These are phyloP conservation scores for Nephila pilipes DNA, from an alignment of 1,140 invertebrate genomes.

Conservation along the genomic window DNA sequence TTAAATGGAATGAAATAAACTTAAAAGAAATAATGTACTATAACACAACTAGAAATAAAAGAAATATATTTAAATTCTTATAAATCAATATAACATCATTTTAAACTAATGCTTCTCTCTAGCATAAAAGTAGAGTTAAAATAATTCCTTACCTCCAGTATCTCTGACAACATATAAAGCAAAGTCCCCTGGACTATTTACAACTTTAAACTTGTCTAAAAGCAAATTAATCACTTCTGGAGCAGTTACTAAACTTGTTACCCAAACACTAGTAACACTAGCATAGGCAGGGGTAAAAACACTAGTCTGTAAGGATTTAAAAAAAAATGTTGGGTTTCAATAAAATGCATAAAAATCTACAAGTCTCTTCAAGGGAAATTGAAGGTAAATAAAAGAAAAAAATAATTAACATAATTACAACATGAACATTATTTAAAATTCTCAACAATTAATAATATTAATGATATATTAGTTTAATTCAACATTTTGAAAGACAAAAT, in stretches of 20 bases:
- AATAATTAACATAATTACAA: neutral
- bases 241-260: conserved; percentile 89
- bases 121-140: too few species aligned
- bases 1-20: too few species aligned
- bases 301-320: conserved; percentile 84
- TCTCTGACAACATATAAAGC: conserved; percentile 91
- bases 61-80: too few species aligned
- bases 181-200: conserved; percentile 89
- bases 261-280: conserved; percentile 92
- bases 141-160: conserved; percentile 86
- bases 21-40: too few species aligned
- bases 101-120: too few species aligned
- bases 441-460: too few species aligned
- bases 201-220: conserved; percentile 92
- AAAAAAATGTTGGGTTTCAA: neutral
- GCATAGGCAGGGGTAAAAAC: conserved; percentile 92
- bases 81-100: too few species aligned
- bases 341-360: neutral
- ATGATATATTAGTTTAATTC: too few species aligned
- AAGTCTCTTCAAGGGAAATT: neutral
- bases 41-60: too few species aligned
- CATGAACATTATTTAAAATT: too few species aligned
- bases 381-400: neutral
- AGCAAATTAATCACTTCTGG: conserved; percentile 92
- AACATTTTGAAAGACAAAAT: too few species aligned